These are phyloP conservation scores for Galeopsomyia nigrocyanea DNA, from an alignment of 2,888 invertebrate species.

Conservation along the genomic window DNA sequence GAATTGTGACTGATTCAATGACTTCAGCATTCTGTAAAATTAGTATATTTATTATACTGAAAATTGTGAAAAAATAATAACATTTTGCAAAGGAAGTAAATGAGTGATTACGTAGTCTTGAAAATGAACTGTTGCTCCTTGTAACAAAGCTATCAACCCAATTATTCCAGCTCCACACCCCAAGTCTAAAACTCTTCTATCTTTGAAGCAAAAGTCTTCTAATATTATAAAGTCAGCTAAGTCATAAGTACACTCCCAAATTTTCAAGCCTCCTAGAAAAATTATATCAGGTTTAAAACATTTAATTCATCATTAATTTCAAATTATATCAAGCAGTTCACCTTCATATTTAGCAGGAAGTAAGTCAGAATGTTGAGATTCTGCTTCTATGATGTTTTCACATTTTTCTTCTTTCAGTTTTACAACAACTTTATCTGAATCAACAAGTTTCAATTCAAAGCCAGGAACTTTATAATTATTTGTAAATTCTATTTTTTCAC, in stretches of 20 bases:
- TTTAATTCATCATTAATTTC: background rate
- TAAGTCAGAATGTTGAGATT: conserved; percentile 80
- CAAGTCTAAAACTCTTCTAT: conserved; percentile 82
- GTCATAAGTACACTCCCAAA: conserved; percentile 96
- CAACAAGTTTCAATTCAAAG: conserved; percentile 56
- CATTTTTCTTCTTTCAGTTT: conserved; percentile 63
- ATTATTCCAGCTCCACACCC: conserved; percentile 94
- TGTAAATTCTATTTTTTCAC: conserved; percentile 49
- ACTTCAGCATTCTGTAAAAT: conserved; percentile 87
- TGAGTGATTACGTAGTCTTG: conserved; percentile 88
- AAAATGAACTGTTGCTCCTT: conserved; percentile 80
- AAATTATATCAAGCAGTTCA: conserved; percentile 56
- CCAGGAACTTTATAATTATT: conserved; percentile 48
- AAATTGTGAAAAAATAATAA: conserved; percentile 1
- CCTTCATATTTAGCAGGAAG: conserved; percentile 86
- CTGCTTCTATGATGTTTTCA: conserved; percentile 71
- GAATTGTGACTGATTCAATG: conserved; percentile 82
- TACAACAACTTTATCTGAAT: conserved; percentile 54
- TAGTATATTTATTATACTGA: conserved; percentile 26
- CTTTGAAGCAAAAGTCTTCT: conserved; percentile 67
- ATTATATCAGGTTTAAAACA: background rate
- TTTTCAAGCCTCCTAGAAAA: conserved; percentile 87
- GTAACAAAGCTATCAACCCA: conserved; percentile 82
- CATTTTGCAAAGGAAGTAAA: conserved; percentile 1
- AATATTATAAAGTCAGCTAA: conserved; percentile 77